Evolutionary conservation across 1,140 invertebrate species (phyloP).

Genomic region (Spodoptera frugiperda): DNA sequence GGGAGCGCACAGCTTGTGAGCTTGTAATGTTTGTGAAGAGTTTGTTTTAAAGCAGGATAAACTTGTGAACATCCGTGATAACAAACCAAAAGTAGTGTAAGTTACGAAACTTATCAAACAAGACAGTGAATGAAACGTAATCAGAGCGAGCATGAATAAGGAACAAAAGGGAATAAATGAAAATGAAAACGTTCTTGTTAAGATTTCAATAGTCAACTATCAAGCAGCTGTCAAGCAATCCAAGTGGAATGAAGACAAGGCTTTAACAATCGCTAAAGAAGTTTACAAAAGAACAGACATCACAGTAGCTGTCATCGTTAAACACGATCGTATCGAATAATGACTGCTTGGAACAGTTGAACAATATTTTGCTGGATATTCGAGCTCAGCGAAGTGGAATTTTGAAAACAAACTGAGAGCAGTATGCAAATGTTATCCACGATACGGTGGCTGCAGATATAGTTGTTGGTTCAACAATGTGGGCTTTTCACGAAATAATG

Average conservation of each 20-base stretch:
- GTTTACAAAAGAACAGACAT: slow-evolving; percentile 43
- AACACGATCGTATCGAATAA: slow-evolving; percentile 24
- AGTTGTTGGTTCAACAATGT: slow-evolving; percentile 52
- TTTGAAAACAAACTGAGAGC: slow-evolving; percentile 74
- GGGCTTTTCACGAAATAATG: slow-evolving; percentile 46
- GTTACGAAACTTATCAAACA: background rate
- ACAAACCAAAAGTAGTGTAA: background rate
- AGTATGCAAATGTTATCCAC: slow-evolving; percentile 72
- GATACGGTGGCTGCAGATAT: slow-evolving; percentile 48
- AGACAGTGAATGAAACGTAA: background rate
- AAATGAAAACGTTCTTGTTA: slow-evolving; percentile 25
- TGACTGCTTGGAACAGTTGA: slow-evolving; percentile 57
- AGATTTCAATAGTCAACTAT: slow-evolving; percentile 33
- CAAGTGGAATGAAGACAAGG: slow-evolving; percentile 30
- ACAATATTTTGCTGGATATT: slow-evolving; percentile 64
- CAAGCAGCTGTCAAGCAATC: slow-evolving; percentile 7
- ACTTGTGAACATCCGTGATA: background rate
- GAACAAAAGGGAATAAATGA: slow-evolving; percentile 13
- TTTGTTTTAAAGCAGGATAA: slow-evolving; percentile 31
- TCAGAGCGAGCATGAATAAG: background rate
- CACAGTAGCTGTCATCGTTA: slow-evolving; percentile 50
- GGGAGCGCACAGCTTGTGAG: slow-evolving; percentile 22
- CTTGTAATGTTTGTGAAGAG: slow-evolving; percentile 31
- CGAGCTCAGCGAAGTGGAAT: slow-evolving; percentile 68
- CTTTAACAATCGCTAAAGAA: slow-evolving; percentile 41